Base-by-base conservation (phyloP, 1,140 invertebrate genomes). In the Caerostris darwini region DNA sequence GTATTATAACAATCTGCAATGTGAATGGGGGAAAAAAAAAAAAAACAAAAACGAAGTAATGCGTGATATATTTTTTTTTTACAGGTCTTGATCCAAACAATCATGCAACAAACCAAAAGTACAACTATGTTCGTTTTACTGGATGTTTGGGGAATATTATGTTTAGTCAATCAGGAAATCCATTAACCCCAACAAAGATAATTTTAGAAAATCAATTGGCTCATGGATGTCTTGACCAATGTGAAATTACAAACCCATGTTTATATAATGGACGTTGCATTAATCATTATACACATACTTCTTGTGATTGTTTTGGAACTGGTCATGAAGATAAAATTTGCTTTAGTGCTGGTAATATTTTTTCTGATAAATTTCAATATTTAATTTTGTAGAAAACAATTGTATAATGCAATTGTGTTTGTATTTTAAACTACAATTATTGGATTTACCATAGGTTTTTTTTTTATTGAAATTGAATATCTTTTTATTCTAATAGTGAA, bases 291-390 rank as follows among this genome's bases (percentile, higher is more conserved):
- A 98, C 98, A 95, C 97, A 97, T 93, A 97, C 98, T 69, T 97
- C 97, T 4, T 99, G 98, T 95, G 98, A 99, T 95, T 99, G 98
- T 96, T 99, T 99, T 96, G 98, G 98, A 53, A 98, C 98, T 3
- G 97, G 97, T 95, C 98, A 98, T 96, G 98, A 99, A 96, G 98
- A 98, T 95, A 97, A 98, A 95, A 97, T 97, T 92, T 99, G 98
- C 96, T 90, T 93, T 34, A 83, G 89, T 19, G 50, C 87, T 58
- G 93, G 93, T 94, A 94, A 89, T 69, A 50, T 54, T 82, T 69
- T 77, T 88, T 57, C 50, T 58, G 4, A 34, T 81, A 83, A 69
- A 58, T 56, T 56, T 57, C 10, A 81, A 5, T 90, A 14, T 91
- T 77, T 91, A 58, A 34, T 57, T 81, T 90, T 81, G 57, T 91